phyloP scores from a whole-genome alignment of 2,113 vertebrate species.

The Lepus timidus region DNA sequence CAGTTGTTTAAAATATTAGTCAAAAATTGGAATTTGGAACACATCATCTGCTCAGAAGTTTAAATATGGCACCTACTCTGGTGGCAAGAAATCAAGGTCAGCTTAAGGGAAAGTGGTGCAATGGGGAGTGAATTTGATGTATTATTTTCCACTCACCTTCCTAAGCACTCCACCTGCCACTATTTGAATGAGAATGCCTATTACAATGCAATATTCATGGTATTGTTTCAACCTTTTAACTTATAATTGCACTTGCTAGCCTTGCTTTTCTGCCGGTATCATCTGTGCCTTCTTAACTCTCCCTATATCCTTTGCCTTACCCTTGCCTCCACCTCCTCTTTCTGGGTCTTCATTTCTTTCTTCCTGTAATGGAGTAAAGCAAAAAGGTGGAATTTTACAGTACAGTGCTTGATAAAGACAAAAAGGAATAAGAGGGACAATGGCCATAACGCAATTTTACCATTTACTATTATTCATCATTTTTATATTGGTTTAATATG shows the following conservation, averaged over 20 bases:
- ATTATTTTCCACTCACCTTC: background rate
- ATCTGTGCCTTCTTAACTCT: background rate
- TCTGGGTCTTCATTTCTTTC: background rate
- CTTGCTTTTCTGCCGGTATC: background rate
- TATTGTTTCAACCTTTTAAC: background rate
- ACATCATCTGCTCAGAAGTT: background rate
- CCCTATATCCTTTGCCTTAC: background rate
- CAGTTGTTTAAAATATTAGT: constrained; percentile 43
- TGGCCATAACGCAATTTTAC: background rate
- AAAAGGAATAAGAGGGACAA: background rate
- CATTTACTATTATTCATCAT: background rate
- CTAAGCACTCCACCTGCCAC: background rate
- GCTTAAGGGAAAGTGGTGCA: background rate
- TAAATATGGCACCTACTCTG: constrained; percentile 3
- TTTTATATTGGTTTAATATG: background rate
- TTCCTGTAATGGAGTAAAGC: background rate
- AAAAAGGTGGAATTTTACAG: background rate
- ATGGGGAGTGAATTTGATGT: background rate
- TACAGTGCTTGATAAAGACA: background rate
- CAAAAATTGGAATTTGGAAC: constrained; percentile 12
- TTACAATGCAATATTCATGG: background rate
- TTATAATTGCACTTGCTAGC: background rate
- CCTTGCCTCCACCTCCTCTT: background rate
- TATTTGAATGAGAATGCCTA: background rate
- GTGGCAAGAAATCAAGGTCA: constrained; percentile 59